A percentile compares a stretch with the other conserved stretches of the same genome.
These are phyloP conservation scores for Tor tambroides DNA, from an alignment of 2,113 vertebrate species.

Conservation along the genomic window DNA sequence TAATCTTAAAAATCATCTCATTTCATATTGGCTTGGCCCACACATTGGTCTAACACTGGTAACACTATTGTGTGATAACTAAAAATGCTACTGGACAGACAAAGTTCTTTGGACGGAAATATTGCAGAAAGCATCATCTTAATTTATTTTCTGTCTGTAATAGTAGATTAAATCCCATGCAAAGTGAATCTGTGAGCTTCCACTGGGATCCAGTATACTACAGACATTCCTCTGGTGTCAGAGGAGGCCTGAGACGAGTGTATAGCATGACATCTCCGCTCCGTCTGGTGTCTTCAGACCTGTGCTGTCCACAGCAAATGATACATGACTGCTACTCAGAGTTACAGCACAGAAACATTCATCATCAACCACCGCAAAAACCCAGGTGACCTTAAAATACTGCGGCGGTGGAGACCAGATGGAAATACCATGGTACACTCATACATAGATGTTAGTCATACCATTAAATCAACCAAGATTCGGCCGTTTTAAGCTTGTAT, in stretches of 20 bases:
- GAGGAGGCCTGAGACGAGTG: not conserved
- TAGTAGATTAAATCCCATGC: not conserved
- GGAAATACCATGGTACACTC: not conserved
- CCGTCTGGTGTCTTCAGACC: not conserved
- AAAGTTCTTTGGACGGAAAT: not conserved
- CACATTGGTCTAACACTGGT: not conserved
- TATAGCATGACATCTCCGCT: not conserved
- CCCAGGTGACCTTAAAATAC: not conserved
- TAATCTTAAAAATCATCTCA: not conserved
- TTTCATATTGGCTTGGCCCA: not conserved
- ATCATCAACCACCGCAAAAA: not conserved
- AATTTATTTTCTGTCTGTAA: not conserved
- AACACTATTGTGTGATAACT: too few relatives aligned
- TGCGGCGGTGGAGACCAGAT: not conserved
- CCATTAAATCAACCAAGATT: not conserved
- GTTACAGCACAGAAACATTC: not conserved
- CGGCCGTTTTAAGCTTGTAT: not conserved
- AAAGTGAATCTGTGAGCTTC: conserved; percentile 28
- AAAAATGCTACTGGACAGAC: not conserved
- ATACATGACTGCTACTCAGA: not conserved
- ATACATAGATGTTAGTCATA: not conserved
- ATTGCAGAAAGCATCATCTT: not conserved
- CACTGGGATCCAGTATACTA: conserved; percentile 32
- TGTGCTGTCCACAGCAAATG: not conserved
- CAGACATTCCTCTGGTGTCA: conserved; percentile 56